phyloP scores from a whole-genome alignment of 2,888 invertebrate genomes.

The Phyllotreta striolata region DNA sequence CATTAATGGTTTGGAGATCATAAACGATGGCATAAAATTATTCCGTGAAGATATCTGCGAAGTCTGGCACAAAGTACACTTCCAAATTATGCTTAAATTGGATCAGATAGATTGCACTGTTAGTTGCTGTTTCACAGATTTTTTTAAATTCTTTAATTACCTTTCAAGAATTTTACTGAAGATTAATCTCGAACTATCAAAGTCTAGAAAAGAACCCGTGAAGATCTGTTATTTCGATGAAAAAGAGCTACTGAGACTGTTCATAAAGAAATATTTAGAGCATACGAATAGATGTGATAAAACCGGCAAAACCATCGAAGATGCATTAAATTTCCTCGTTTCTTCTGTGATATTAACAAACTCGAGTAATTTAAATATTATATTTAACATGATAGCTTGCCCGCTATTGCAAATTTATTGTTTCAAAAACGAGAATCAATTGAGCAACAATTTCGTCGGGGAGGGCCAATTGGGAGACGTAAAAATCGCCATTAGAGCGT shows the following conservation, averaged over 20 bases:
- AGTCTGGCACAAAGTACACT: slow-evolving; percentile 43
- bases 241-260: slow-evolving; percentile 27
- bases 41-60: slow-evolving; percentile 35
- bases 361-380: slow-evolving; percentile 48
- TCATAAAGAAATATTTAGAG: slow-evolving; percentile 42
- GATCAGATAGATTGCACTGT: slow-evolving; percentile 24
- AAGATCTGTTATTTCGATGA: slow-evolving; percentile 44
- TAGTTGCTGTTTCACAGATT: slow-evolving; percentile 26
- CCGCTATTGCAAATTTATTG: slow-evolving; percentile 41
- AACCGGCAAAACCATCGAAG: slow-evolving; percentile 15
- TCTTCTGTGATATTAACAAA: slow-evolving; percentile 44
- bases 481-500: slow-evolving; percentile 42
- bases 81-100: slow-evolving; percentile 33
- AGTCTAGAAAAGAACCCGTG: slow-evolving; percentile 27
- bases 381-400: slow-evolving; percentile 50
- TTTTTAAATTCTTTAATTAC: slow-evolving; percentile 34
- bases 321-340: slow-evolving; percentile 43
- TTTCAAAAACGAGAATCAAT: slow-evolving; percentile 42
- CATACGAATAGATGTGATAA: slow-evolving; percentile 40
- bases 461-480: slow-evolving; percentile 38
- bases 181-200: slow-evolving; percentile 38
- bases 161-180: slow-evolving; percentile 35
- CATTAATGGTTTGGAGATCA: slow-evolving; percentile 31
- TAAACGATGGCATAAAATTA: slow-evolving; percentile 33
- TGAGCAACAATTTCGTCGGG: slow-evolving; percentile 46